phyloP scores from a whole-genome alignment of 2,113 vertebrate species.

The Dolichotis patagonum region DNA sequence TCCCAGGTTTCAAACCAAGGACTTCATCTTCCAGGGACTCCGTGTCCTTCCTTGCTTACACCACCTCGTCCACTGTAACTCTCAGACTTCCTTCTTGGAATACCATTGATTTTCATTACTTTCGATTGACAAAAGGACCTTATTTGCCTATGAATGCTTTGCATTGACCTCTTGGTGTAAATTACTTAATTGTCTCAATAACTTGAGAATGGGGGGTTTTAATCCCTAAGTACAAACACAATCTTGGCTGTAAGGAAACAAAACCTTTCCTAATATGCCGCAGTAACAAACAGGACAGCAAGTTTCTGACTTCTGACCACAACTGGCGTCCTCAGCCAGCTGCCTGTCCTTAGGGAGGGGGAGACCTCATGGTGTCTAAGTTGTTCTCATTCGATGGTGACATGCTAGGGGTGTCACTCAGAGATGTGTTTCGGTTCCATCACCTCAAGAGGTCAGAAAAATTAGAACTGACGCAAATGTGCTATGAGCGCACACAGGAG shows the following conservation, averaged over 20 bases:
- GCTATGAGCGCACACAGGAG: background rate
- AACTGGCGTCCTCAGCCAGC: background rate
- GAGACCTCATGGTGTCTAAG: background rate
- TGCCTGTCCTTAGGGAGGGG: background rate
- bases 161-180: background rate
- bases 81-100: background rate
- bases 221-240: background rate
- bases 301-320: background rate
- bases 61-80: background rate
- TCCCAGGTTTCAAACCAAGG: background rate
- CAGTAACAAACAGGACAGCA: background rate
- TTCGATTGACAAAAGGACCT: background rate
- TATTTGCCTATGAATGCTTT: background rate
- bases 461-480: background rate
- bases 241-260: background rate
- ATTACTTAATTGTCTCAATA: background rate
- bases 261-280: background rate
- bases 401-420: background rate
- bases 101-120: constrained; percentile 24
- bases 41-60: background rate
- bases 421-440: background rate
- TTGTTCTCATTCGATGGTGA: background rate
- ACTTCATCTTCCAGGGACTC: background rate
- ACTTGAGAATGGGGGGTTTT: background rate
- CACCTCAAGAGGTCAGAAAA: background rate